Percentiles rank a stretch among this genome's conserved stretches.
These are phyloP conservation scores for Coregonus suidteri DNA, from an alignment of 2,797 vertebrate species.

Conservation along the genomic window DNA sequence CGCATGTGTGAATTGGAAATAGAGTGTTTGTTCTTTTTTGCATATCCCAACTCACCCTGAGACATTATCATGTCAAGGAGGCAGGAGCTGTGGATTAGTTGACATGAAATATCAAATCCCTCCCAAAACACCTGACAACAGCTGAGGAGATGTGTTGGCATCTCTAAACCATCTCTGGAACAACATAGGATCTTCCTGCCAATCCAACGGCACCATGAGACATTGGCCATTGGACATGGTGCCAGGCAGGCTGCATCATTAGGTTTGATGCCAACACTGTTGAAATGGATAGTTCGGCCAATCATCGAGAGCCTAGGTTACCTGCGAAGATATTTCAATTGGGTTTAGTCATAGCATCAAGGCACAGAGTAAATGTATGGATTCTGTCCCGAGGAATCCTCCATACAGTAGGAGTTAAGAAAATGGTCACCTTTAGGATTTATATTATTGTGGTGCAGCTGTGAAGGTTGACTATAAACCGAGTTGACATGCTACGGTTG, in stretches of 20 bases:
- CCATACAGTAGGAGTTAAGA: not conserved
- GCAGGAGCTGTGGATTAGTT: conserved; percentile 37
- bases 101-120: conserved; percentile 49
- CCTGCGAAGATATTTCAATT: not conserved
- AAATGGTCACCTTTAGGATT: not conserved
- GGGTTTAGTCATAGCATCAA: not conserved
- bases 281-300: not conserved
- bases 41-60: too few relatives aligned
- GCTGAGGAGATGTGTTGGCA: conserved; percentile 30
- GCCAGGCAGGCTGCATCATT: conserved; percentile 1
- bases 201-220: not conserved
- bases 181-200: conserved; percentile 19
- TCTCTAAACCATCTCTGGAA: conserved; percentile 31
- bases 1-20: too few relatives aligned
- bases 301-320: not conserved
- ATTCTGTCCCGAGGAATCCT: not conserved
- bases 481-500: not conserved
- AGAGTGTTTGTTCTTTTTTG: too few relatives aligned
- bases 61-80: not conserved
- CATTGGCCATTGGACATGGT: conserved; percentile 18
- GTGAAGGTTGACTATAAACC: not conserved
- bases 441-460: not conserved
- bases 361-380: not conserved
- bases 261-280: not conserved
- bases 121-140: conserved; percentile 44